A percentile compares a stretch with the other conserved stretches of the same genome.
Conservation (phyloP, 2,888 invertebrate species). For the Cephonodes hylas region DNA sequence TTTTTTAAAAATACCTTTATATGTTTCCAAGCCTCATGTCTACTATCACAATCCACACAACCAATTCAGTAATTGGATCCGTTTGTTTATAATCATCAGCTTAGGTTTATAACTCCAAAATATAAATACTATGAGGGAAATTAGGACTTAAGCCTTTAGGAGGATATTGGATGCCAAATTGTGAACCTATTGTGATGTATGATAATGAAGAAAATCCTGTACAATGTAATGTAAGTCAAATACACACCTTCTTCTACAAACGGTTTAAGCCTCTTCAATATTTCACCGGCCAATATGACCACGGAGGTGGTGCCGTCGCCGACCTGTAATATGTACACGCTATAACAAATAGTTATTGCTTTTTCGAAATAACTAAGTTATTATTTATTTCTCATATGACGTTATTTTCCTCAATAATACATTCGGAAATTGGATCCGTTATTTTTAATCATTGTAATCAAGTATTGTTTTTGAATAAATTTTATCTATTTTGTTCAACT, state of each 20-base stretch:
- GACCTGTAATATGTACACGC: conserved; percentile 80
- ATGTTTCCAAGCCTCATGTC: conserved; percentile 17
- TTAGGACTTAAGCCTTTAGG: too few relatives aligned
- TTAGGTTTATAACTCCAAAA: too few relatives aligned
- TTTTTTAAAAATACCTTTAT: conserved; percentile 11
- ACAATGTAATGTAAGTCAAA: background rate
- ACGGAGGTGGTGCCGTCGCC: conserved; percentile 99
- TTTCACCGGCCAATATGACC: conserved; percentile 96
- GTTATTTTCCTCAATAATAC: conserved; percentile 33
- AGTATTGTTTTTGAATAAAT: background rate
- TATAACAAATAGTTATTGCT: background rate
- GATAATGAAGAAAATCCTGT: too few relatives aligned
- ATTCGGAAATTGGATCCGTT: conserved; percentile 70
- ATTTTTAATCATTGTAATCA: conserved; percentile 54
- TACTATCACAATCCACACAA: conserved; percentile 24
- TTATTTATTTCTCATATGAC: conserved; percentile 24
- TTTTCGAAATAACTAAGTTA: background rate
- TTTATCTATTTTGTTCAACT: too few relatives aligned
- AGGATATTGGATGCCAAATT: too few relatives aligned
- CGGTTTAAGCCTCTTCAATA: conserved; percentile 95
- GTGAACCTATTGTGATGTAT: too few relatives aligned
- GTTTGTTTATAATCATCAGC: conserved; percentile 40
- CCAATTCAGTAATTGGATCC: conserved; percentile 47
- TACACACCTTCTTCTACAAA: conserved; percentile 93
- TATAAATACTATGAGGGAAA: too few relatives aligned